These are phyloP conservation scores for Lomographa bimaculata DNA, from an alignment of 2,888 invertebrate genomes.

Conservation along the genomic window DNA sequence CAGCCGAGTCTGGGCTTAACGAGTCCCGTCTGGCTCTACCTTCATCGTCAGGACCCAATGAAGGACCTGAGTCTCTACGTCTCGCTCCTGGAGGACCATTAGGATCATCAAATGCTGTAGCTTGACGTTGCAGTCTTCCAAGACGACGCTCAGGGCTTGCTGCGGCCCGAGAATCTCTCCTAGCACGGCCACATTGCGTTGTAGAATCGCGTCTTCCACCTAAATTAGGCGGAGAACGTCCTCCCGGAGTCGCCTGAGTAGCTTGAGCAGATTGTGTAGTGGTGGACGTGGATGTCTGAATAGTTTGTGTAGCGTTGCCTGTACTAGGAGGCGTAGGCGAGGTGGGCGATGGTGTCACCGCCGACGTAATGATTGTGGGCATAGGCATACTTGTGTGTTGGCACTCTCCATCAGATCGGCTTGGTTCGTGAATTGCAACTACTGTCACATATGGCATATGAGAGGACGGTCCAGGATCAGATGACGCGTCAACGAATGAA, in stretches of 20 bases:
- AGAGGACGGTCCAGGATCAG: slow-evolving; percentile 86
- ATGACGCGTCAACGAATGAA: slow-evolving; percentile 83
- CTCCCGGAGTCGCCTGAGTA: slow-evolving; percentile 60
- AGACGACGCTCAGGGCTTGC: slow-evolving; percentile 87
- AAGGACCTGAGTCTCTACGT: slow-evolving; percentile 92
- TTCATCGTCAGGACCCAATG: slow-evolving; percentile 92
- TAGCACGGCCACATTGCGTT: slow-evolving; percentile 89
- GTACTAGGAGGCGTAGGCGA: slow-evolving; percentile 85
- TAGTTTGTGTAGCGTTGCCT: slow-evolving; percentile 50
- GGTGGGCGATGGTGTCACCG: slow-evolving; percentile 92
- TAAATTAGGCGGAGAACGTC: slow-evolving; percentile 72
- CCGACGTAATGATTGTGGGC: slow-evolving; percentile 92
- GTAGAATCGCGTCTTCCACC: slow-evolving; percentile 91
- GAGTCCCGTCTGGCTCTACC: slow-evolving; percentile 92
- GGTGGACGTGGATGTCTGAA: slow-evolving; percentile 41
- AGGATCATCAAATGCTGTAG: slow-evolving; percentile 94
- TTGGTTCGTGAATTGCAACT: slow-evolving; percentile 73
- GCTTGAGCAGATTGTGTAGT: slow-evolving; percentile 50
- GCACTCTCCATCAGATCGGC: slow-evolving; percentile 85
- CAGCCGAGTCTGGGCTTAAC: slow-evolving; percentile 95
- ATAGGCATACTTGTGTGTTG: slow-evolving; percentile 78
- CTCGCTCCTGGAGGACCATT: slow-evolving; percentile 87
- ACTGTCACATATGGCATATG: slow-evolving; percentile 74
- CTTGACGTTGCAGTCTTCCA: slow-evolving; percentile 91
- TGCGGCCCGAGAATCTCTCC: slow-evolving; percentile 86